These are phyloP conservation scores for Andricus curvator DNA, from an alignment of 2,888 invertebrate species.

Conservation along the genomic window DNA sequence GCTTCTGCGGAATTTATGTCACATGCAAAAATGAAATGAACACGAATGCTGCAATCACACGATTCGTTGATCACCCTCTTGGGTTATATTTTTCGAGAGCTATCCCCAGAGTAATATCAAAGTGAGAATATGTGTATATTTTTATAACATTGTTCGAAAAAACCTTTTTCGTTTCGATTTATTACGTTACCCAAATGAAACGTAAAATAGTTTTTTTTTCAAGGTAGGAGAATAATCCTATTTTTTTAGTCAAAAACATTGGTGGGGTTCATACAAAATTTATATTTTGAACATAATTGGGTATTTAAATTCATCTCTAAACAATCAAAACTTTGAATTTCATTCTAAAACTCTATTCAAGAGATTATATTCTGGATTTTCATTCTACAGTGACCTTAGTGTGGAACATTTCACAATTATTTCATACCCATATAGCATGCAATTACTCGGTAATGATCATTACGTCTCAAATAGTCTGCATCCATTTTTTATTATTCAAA, in stretches of 20 bases:
- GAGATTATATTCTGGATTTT: not conserved
- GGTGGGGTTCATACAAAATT: not conserved
- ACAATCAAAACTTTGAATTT: too few species aligned
- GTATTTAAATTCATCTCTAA: not conserved
- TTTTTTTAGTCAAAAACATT: not conserved
- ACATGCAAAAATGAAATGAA: not conserved
- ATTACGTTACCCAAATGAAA: too few species aligned
- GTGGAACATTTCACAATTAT: not conserved
- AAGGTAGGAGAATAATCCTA: not conserved
- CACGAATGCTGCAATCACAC: not conserved
- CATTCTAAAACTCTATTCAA: too few species aligned
- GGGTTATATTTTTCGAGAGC: not conserved
- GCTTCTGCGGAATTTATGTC: not conserved
- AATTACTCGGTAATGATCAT: not conserved
- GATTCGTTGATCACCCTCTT: not conserved
- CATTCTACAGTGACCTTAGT: not conserved
- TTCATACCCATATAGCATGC: not conserved
- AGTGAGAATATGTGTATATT: not conserved
- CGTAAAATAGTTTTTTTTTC: not conserved
- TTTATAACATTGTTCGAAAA: not conserved
- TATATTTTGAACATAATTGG: not conserved
- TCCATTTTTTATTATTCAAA: conserved; percentile 10
- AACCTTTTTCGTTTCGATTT: too few species aligned
- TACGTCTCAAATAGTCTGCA: not conserved
- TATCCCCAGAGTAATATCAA: not conserved